Evolutionary conservation across 2,113 vertebrate species (phyloP), one percentile per base, ranked within the genome.

Genomic region (Camelus bactrianus): DNA sequence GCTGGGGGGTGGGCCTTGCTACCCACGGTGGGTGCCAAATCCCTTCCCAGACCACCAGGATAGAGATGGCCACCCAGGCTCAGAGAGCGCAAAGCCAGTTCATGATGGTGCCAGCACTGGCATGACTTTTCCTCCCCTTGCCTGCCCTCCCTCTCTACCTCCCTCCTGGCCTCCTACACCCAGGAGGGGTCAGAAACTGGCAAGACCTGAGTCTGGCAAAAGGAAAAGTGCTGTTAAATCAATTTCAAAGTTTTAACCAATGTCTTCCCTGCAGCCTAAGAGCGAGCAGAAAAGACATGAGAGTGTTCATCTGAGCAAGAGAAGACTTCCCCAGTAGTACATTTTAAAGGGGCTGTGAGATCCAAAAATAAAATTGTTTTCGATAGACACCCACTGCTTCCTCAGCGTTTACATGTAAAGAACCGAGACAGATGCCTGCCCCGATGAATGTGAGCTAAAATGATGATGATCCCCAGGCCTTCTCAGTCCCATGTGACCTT

Each of bases 381-480:
- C 52, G 58, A 12, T 32, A 75, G n/a, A 60, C 73, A 32, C 20
- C 26, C 20, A 26, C 48, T 38, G 32, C 72, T 48, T 56, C 3
- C 84, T 65, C 10, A 8, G 28, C 32, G 28, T 26, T 16, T 48
- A 50, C 3, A 19, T 1, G 52, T 56, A 42, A 67, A 26, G 16
- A 52, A 4, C 50, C 8, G 20, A 58, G 76, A 17, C 54, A 4
- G 42, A 8, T 1, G 1, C 38, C 15, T 8, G 22, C 38, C 46
- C 46, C 30, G 35, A 20, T 50, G 20, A 13, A 50, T 4, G 5
- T 46, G 22, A 65, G 46, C 83, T 77, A 32, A 56, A 58, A 42
- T 26, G 28, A 2, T 5, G 1, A 11, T 17, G 5, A 14, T 20
- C 26, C 26, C 1, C 54, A 26, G 26, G n/a, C 5, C 46, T 26